Percentiles rank a stretch among this genome's conserved stretches.
These are phyloP conservation scores for Portevinia maculata DNA, from an alignment of 2,888 invertebrate species.

Conservation along the genomic window DNA sequence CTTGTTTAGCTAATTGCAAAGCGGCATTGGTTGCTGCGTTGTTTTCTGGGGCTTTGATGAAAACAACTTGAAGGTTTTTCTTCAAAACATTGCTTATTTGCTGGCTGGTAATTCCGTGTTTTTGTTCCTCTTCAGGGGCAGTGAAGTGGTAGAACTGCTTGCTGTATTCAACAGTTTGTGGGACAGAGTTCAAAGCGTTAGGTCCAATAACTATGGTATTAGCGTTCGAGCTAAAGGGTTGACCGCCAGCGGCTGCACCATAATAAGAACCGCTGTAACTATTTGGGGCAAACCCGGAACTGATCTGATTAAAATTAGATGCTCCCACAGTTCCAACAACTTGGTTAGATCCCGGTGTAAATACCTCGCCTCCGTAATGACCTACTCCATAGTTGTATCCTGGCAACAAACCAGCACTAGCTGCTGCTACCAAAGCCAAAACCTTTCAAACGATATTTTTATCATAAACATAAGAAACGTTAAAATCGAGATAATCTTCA, in stretches of 20 bases:
- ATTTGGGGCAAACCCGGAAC: not conserved
- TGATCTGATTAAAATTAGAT: no score
- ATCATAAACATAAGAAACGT: not conserved
- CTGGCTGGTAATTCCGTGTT: slow-evolving; percentile 71
- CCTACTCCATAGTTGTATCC: slow-evolving; percentile 28
- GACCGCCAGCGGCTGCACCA: not conserved
- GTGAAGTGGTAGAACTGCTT: slow-evolving; percentile 79
- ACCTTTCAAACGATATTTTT: not conserved
- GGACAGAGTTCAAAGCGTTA: slow-evolving; percentile 29
- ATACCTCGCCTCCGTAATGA: not conserved
- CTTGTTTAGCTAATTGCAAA: slow-evolving; percentile 79
- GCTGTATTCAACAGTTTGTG: slow-evolving; percentile 58
- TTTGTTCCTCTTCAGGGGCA: slow-evolving; percentile 77
- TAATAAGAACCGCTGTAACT: not conserved
- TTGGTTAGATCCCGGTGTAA: not conserved
- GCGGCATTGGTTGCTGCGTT: slow-evolving; percentile 79
- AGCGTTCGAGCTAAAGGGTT: not conserved
- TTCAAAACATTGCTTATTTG: slow-evolving; percentile 52
- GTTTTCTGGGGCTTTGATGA: no score
- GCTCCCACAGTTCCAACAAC: not conserved
- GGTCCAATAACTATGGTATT: not conserved
- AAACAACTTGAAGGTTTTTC: no score
- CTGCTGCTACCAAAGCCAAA: slow-evolving; percentile 15
- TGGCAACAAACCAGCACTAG: slow-evolving; percentile 7
- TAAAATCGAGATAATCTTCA: no score